Evolutionary conservation across 1,140 invertebrate genomes (phyloP).

Genomic region (Neotoxoptera formosana): DNA sequence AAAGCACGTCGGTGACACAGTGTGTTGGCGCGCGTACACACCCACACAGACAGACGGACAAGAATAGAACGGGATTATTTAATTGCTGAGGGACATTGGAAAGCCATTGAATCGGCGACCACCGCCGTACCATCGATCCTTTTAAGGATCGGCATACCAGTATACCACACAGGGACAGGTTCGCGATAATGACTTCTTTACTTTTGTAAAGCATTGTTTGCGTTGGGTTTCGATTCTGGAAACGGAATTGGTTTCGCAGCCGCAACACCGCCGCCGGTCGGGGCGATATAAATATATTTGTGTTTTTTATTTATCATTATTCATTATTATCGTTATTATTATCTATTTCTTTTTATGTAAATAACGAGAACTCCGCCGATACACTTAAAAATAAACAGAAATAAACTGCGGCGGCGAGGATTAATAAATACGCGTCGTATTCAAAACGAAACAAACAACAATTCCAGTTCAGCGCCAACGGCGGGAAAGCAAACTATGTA

Average conservation of each 20-base stretch:
- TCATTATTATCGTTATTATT: not conserved
- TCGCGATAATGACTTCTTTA: slow-evolving; percentile 27
- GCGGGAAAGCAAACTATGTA: not conserved
- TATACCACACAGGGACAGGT: not conserved
- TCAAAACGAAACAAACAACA: not conserved
- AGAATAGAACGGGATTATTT: slow-evolving; percentile 6
- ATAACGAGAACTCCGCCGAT: not conserved
- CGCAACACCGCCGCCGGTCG: not conserved
- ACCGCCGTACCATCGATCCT: not conserved
- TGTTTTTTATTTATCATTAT: not conserved
- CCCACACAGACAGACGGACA: not conserved
- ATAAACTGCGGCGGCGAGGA: not conserved
- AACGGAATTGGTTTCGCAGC: not conserved
- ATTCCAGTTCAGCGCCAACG: not conserved
- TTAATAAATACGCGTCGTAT: not conserved
- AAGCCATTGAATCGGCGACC: not conserved
- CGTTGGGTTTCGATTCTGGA: not conserved
- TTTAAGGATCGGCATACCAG: not conserved
- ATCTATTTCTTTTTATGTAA: not conserved
- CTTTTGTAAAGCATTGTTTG: not conserved
- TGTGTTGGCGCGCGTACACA: not conserved
- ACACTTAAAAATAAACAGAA: slow-evolving; percentile 6
- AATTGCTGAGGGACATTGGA: slow-evolving; percentile 12
- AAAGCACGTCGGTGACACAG: not conserved
- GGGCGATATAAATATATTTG: not conserved